These are phyloP conservation scores for Penaeus monodon DNA, from an alignment of 2,888 invertebrate species.

Conservation along the genomic window DNA sequence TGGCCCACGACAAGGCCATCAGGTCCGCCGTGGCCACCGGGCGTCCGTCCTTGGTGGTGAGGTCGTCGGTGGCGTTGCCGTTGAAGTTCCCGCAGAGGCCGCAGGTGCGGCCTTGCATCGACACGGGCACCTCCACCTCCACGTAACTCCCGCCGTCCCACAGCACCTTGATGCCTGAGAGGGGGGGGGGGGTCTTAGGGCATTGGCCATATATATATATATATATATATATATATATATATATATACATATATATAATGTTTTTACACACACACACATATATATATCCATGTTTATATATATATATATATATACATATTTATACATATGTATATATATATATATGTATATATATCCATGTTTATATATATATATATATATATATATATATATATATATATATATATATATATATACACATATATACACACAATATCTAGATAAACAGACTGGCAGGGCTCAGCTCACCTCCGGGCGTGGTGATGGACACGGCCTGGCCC, in stretches of 20 bases:
- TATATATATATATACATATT: not conserved
- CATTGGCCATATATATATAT: not conserved
- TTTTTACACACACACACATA: not conserved
- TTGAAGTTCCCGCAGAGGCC: slow-evolving; percentile 97
- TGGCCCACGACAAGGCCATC: slow-evolving; percentile 92
- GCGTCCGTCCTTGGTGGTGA: slow-evolving; percentile 71
- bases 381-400: too few relatives aligned
- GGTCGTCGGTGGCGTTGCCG: slow-evolving; percentile 86
- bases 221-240: not conserved
- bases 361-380: too few relatives aligned
- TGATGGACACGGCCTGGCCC: slow-evolving; percentile 46
- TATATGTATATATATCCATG: too few relatives aligned
- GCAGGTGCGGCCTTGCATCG: slow-evolving; percentile 82
- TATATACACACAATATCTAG: too few relatives aligned
- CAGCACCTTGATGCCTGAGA: slow-evolving; percentile 81
- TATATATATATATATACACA: too few relatives aligned
- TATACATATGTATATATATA: too few relatives aligned
- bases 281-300: not conserved
- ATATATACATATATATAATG: not conserved
- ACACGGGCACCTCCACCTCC: slow-evolving; percentile 83
- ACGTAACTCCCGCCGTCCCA: slow-evolving; percentile 96
- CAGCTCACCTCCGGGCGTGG: slow-evolving; percentile 51
- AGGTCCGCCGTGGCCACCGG: slow-evolving; percentile 77
- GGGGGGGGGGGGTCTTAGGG: too few relatives aligned
- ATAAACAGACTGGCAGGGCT: too few relatives aligned